phyloP scores from a whole-genome alignment of 1,140 invertebrate genomes.

The Epicauta chinensis region DNA sequence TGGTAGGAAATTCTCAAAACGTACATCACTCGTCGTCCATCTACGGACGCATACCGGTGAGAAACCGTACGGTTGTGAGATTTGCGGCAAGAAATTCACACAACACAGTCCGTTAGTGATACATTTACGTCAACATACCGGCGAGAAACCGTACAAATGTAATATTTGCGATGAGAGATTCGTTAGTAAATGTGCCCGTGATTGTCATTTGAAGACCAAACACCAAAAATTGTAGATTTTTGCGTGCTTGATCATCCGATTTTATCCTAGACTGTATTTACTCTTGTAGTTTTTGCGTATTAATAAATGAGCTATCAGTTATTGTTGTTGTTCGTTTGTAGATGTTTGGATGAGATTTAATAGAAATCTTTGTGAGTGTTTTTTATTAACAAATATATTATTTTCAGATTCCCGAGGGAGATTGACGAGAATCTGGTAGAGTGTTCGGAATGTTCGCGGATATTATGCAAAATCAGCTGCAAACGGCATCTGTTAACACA shows the following conservation, averaged over 20 bases:
- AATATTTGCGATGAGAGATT: constrained; percentile 38
- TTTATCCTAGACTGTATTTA: too few species aligned
- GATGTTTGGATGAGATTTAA: too few species aligned
- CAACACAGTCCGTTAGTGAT: constrained; percentile 26
- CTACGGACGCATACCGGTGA: constrained; percentile 16
- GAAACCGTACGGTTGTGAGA: constrained; percentile 7
- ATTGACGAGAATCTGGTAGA: background rate
- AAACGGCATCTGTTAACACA: too few species aligned
- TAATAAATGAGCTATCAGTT: too few species aligned
- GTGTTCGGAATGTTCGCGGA: too few species aligned
- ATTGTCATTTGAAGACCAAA: background rate
- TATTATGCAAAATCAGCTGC: too few species aligned
- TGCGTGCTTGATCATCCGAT: too few species aligned
- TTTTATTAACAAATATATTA: constrained; percentile 54
- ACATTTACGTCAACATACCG: constrained; percentile 43
- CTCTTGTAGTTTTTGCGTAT: too few species aligned
- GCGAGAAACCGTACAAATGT: constrained; percentile 48
- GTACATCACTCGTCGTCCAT: constrained; percentile 9
- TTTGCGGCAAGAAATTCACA: constrained; percentile 27
- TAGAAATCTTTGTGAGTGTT: too few species aligned
- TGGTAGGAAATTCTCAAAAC: constrained; percentile 50
- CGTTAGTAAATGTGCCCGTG: constrained; percentile 2
- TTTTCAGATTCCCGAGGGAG: constrained; percentile 12
- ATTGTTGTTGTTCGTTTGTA: too few species aligned
- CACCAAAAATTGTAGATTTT: background rate